Evolutionary conservation across 2,113 vertebrate genomes (phyloP), one percentile per base, ranked within the genome.

Genomic region (Thoracochromis brauschi): DNA sequence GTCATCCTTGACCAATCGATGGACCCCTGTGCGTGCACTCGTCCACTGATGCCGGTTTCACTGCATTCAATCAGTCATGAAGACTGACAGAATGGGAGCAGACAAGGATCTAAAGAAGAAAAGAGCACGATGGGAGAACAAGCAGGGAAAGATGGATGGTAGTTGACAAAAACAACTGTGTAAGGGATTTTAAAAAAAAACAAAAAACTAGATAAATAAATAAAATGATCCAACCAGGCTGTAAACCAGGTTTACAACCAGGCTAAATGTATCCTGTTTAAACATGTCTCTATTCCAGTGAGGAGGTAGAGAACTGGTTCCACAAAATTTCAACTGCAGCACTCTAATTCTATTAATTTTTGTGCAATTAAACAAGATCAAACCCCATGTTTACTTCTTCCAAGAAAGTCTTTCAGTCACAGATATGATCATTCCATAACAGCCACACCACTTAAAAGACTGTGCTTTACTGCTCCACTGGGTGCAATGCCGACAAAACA

Each of bases 1-100:
- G 97, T 98, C 97, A 99, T 98, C 97, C 97, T 98, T 96, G 84
- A 90, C 83, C 68, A 53, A 87, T 93, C 85, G 38, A 71, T 71
- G 87, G 60, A 21, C 78, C 45, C 81, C 57, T 86, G 65, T 75
- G 80, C 87, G 60, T 31, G 87, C 68, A 82, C 75, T 33, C 47
- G 86, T 87, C 71, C 81, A 54, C 80, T 53, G 84, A 65, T 81
- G 85, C 83, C 79, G 81, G 80, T 31, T 86, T 90, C 88, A 58
- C 49, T 4, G 63, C 88, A 78, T 86, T 87, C 89, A 92, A 88
- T 89, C 85, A 53, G 55, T 92, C 85, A 80, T 7, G 3, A 16
- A 57, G 45, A 53, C 80, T 81, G 91, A 92, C 83, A 89, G 85
- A 88, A 91, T 57, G 81, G 21, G 84, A 89, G 51, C 85, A 80